These are phyloP conservation scores for Scatophagus argus DNA, from an alignment of 2,113 vertebrate species.

Conservation along the genomic window DNA sequence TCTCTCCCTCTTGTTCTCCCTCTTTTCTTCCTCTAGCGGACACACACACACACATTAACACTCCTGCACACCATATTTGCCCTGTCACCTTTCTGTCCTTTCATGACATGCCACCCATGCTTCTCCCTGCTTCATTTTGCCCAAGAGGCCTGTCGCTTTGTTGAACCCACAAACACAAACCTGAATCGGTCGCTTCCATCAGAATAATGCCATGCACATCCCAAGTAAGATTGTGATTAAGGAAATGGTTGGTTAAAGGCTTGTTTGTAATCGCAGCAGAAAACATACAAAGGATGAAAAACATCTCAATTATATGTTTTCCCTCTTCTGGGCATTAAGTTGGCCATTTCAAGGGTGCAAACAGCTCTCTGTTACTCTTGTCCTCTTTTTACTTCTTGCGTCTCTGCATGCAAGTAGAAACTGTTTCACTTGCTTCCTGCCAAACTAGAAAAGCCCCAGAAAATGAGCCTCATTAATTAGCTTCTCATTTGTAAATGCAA, in stretches of 20 bases:
- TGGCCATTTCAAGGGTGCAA: background rate
- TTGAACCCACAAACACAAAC: conserved; percentile 25
- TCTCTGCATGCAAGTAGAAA: conserved; percentile 47
- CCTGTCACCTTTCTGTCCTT: conserved; percentile 69
- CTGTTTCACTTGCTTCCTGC: conserved; percentile 53
- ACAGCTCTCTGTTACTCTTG: conserved; percentile 5
- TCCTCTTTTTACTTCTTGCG: conserved; percentile 30
- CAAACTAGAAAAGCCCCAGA: conserved; percentile 72
- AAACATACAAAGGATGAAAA: background rate
- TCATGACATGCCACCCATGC: conserved; percentile 53
- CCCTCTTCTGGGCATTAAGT: background rate
- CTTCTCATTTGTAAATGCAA: conserved; percentile 86
- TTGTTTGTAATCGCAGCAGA: background rate
- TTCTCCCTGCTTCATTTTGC: conserved; percentile 29
- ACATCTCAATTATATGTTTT: background rate
- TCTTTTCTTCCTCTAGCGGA: conserved; percentile 40
- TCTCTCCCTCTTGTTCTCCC: conserved; percentile 60
- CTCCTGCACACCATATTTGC: conserved; percentile 61
- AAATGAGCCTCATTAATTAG: conserved; percentile 84
- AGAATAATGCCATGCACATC: background rate
- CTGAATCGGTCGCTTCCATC: conserved; percentile 14
- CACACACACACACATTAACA: conserved; percentile 31
- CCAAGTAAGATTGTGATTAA: conserved; percentile 2
- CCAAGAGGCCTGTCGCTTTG: conserved; percentile 9
- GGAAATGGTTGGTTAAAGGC: background rate